phyloP scores from a whole-genome alignment of 2,113 vertebrate species.

The Sturnira hondurensis region DNA sequence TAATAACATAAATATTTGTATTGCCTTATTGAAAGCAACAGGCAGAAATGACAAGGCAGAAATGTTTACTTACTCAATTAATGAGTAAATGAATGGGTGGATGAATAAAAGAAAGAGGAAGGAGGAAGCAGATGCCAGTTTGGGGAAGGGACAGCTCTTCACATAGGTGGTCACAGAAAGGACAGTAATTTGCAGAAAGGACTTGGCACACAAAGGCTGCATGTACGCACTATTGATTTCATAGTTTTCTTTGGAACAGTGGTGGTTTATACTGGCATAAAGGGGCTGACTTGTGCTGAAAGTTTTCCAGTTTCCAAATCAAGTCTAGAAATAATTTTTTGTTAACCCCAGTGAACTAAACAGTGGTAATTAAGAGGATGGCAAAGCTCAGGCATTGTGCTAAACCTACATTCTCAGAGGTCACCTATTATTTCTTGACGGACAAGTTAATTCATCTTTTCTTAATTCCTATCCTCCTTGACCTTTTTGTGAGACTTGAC shows the following conservation, averaged over 20 bases:
- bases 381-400: background rate
- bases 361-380: background rate
- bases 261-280: conserved; percentile 18
- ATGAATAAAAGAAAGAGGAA: background rate
- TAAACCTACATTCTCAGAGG: conserved; percentile 5
- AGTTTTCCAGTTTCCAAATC: background rate
- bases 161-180: background rate
- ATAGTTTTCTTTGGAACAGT: background rate
- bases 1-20: conserved; percentile 38
- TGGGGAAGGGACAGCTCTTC: background rate
- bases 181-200: background rate
- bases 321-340: conserved; percentile 23
- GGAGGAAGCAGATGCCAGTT: background rate
- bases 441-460: conserved; percentile 29
- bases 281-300: background rate
- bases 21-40: conserved; percentile 37
- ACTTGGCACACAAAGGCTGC: background rate
- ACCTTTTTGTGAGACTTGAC: background rate
- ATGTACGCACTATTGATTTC: background rate
- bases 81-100: background rate
- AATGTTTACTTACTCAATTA: conserved; percentile 5
- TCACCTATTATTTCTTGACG: background rate
- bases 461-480: background rate
- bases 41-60: background rate
- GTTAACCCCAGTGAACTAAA: conserved; percentile 19